phyloP scores from a whole-genome alignment of 2,797 vertebrate species.

The Rhynchonycteris naso region DNA sequence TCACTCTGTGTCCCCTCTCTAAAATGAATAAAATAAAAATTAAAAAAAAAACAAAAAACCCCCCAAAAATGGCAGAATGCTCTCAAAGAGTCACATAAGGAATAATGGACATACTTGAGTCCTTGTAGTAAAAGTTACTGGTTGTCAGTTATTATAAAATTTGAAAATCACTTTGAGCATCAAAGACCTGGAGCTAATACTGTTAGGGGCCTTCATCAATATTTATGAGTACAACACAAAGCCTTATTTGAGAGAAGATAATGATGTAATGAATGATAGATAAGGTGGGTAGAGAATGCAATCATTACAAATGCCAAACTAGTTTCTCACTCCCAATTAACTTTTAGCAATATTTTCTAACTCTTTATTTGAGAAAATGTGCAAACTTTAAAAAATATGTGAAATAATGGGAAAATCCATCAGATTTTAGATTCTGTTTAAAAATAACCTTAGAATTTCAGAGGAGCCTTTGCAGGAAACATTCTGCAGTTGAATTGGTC shows the following conservation, averaged over 20 bases:
- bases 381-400: neutral
- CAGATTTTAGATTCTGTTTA: neutral
- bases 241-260: neutral
- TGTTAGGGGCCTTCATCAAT: neutral
- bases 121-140: neutral
- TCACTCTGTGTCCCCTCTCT: too few relatives aligned
- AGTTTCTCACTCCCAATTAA: neutral
- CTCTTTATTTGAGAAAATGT: neutral
- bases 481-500: neutral
- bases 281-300: neutral
- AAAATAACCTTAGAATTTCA: neutral
- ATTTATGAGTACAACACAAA: conserved; percentile 31
- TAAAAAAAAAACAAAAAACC: too few relatives aligned
- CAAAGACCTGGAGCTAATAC: neutral
- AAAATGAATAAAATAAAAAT: too few relatives aligned
- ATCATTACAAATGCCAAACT: neutral
- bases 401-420: neutral
- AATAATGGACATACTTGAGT: neutral
- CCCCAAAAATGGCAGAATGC: neutral
- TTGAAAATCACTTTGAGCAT: conserved; percentile 22
- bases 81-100: conserved; percentile 18
- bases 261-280: conserved; percentile 25
- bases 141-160: conserved; percentile 26
- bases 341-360: neutral
- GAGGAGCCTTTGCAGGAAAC: neutral